Evolutionary conservation across 1,140 invertebrate genomes (phyloP).

Genomic region (Archivesica marissinica): DNA sequence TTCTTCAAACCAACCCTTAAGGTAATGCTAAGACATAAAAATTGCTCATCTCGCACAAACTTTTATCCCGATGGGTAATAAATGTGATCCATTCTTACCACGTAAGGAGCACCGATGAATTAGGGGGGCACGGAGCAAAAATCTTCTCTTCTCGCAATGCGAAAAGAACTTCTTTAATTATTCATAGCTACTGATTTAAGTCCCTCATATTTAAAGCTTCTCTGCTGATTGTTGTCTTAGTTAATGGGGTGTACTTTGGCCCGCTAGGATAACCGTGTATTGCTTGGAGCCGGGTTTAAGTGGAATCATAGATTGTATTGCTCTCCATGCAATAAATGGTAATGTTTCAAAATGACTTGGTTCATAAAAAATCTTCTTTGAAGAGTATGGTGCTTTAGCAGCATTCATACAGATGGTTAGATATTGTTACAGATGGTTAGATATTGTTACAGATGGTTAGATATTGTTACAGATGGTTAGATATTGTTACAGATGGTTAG

Average conservation of each 20-base stretch:
- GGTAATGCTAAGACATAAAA: background rate
- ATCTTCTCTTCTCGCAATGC: background rate
- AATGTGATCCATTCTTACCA: background rate
- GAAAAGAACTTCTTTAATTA: conserved; percentile 4
- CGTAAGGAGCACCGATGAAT: background rate
- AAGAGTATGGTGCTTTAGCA: too few species aligned
- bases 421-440: too few species aligned
- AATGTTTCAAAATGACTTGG: too few species aligned
- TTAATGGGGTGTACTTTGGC: background rate
- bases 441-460: too few species aligned
- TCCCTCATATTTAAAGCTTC: background rate
- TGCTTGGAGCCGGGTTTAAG: background rate
- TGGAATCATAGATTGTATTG: background rate
- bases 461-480: too few species aligned
- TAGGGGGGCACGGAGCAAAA: background rate
- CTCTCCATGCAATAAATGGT: too few species aligned
- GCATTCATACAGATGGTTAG: too few species aligned
- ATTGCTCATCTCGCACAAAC: background rate
- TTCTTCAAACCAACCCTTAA: background rate
- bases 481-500: too few species aligned
- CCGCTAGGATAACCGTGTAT: background rate
- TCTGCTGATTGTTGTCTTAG: background rate
- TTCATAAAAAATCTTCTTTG: too few species aligned
- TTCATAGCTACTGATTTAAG: background rate
- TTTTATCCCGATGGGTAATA: background rate